Conservation (phyloP, 2,113 vertebrate genomes). For the Pao palembangensis region DNA sequence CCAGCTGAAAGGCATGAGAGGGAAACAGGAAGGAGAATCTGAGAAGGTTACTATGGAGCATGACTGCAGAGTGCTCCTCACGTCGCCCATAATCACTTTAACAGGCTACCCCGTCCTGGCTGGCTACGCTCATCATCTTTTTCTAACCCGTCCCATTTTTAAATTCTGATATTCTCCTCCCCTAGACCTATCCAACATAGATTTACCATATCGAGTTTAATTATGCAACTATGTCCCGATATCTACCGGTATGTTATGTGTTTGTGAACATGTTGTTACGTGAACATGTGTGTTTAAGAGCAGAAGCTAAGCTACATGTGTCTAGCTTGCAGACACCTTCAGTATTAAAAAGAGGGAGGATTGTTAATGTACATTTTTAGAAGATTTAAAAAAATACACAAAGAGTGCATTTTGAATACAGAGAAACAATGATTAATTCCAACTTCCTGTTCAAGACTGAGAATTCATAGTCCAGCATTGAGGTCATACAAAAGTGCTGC, state of each 20-base stretch:
- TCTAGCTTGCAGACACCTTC: constrained; percentile 34
- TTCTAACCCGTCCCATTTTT: constrained; percentile 12
- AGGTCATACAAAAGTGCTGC: constrained; percentile 17
- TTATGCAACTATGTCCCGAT: not conserved
- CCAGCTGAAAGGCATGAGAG: constrained; percentile 36
- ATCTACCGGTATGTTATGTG: not conserved
- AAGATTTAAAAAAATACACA: not conserved
- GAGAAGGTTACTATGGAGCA: constrained; percentile 47
- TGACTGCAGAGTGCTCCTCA: constrained; percentile 40
- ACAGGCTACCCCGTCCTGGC: constrained; percentile 34
- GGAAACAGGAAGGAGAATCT: constrained; percentile 41
- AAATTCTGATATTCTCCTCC: not conserved
- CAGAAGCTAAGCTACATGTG: constrained; percentile 33
- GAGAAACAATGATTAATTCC: not conserved
- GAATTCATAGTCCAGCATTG: too few relatives aligned
- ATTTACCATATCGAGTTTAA: too few relatives aligned
- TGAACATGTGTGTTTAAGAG: too few relatives aligned
- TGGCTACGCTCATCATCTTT: constrained; percentile 3
- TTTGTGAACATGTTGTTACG: too few relatives aligned
- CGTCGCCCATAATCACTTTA: constrained; percentile 40
- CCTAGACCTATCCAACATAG: not conserved
- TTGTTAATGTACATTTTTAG: too few relatives aligned
- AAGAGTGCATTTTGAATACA: not conserved
- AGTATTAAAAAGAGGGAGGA: not conserved
- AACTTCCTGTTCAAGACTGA: too few relatives aligned